Evolutionary conservation across 2,797 vertebrate species (phyloP), one percentile per base, ranked within the genome.

Genomic region (Chiloscyllium punctatum): DNA sequence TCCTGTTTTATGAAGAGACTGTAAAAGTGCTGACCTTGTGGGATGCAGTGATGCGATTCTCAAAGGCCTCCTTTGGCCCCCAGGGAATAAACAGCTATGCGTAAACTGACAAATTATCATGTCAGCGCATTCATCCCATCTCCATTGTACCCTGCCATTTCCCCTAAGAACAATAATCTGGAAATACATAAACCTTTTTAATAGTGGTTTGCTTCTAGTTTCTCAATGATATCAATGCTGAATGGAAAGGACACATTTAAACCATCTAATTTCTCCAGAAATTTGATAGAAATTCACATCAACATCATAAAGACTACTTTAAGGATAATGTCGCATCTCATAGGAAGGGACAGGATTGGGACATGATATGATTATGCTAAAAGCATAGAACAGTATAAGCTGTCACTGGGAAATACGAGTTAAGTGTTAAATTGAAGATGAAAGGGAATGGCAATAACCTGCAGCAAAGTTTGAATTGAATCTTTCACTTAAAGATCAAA

Each of bases 141-240:
- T 95, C 94, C 51, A 48, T 77, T 74, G 94, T 95, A 53, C 48
- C 53, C 71, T 33, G 94, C 94, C 71, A 77, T 95, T 95, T 95
- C 71, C 94, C 94, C 27, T 16, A 77, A 95, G 71, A 95, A 95
- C 94, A 95, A 66, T 71, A 77, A 74, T 95, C 94, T 95, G 37
- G 94, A 95, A 95, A 95, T 95, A 74, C 71, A 94, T 94, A 95
- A 95, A 95, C 94, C 94, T 95, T 95, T 74, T 77, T 74, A 95
- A 53, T 57, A 95, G 95, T 74, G 48, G 71, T 51, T 15, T 57
- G 48, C 42, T 33, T 53, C 94, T 33, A 33, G 48, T 25, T 95
- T 33, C 48, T 95, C 66, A 72, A 11, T 25, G 27, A 42, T 37
- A 42, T 15, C 71, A 77, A 33, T 21, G 30, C 69, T 77, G 71